Conservation (phyloP, 2,113 vertebrate species). For the Taxidea taxus region DNA sequence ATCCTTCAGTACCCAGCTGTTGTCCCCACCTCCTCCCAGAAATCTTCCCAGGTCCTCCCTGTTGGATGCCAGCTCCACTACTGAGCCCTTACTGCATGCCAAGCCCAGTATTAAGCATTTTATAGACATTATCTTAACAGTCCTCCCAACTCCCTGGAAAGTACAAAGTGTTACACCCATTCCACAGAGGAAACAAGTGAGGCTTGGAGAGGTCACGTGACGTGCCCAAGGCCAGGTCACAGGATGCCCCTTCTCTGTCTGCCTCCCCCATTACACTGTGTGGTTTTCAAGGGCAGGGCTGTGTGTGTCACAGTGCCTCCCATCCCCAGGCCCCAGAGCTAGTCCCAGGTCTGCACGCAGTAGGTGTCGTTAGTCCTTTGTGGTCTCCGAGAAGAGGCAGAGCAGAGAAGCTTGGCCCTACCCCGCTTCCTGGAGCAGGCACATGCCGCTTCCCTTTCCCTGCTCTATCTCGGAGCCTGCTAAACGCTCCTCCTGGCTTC, state of each 20-base stretch:
- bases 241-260: neutral
- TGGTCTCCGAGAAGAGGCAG: neutral
- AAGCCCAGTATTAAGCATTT: neutral
- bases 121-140: neutral
- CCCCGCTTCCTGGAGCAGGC: slow-evolving; percentile 44
- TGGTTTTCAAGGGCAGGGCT: neutral
- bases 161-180: neutral
- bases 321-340: neutral
- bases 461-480: slow-evolving; percentile 69
- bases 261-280: neutral
- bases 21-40: neutral
- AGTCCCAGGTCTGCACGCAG: neutral
- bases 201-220: neutral
- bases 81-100: neutral
- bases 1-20: neutral
- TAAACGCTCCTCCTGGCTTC: slow-evolving; percentile 78
- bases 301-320: neutral
- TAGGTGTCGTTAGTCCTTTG: neutral
- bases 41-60: neutral
- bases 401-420: neutral
- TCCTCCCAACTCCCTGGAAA: neutral
- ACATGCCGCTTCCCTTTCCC: neutral
- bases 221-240: neutral
- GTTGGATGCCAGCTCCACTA: neutral
- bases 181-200: neutral